Evolutionary conservation across 2,797 vertebrate genomes (phyloP), one percentile per base, ranked within the genome.

Genomic region (Leptoclinus maculatus): DNA sequence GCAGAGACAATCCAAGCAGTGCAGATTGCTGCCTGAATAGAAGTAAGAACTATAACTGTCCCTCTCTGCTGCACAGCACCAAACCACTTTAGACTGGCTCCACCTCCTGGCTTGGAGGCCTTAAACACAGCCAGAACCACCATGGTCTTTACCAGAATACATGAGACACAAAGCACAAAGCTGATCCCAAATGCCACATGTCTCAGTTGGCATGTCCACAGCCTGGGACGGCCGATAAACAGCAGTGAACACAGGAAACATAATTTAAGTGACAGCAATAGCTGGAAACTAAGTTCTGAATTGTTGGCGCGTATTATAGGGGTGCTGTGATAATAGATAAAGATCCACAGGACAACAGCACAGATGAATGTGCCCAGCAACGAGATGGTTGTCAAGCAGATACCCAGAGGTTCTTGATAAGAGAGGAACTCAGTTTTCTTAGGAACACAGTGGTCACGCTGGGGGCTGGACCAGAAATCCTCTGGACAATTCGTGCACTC

Each of bases 351-450:
- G 5, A 93, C 89, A 57, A 87, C 19, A 32, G 64, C 36, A 66
- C 82, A 83, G 56, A 85, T 39, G 17, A 54, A 71, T 58, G 88
- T 84, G 2, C 91, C 91, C 2, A 93, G 13, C 9, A 88, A 11
- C 0, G 92, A 91, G 2, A 80, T 78, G 0, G 85, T 71, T 19
- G 91, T 91, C 70, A 94, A 17, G 7, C 67, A 89, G 57, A 88
- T 79, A n/a, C 88, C 74, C 25, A 89, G n/a, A 77, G 89, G 86
- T 6, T 88, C 87, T 1, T 88, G 41, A 21, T 89, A 89, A 32
- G 83, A 94, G 2, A 95, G 93, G 45, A 94, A 95, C 74, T 95
- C 93, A 1, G 83, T 84, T 57, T 63, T 82, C 74, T 94, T 95
- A 4, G 76, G 83, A 23, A 94, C 12, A 78, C 94, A 95, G 1